phyloP scores from a whole-genome alignment of 1,140 invertebrate species.

The Trichonephila clavipes region DNA sequence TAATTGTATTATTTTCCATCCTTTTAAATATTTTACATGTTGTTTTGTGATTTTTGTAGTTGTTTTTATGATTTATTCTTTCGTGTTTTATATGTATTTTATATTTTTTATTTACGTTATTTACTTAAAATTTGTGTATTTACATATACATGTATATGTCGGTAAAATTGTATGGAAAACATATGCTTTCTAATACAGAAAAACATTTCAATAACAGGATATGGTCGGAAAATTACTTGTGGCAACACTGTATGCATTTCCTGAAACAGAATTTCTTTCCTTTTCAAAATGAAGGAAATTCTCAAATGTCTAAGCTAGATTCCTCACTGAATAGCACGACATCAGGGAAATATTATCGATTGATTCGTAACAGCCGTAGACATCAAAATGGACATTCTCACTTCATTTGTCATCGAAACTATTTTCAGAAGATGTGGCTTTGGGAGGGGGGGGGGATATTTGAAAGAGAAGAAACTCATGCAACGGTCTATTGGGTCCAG shows the following conservation, averaged over 20 bases:
- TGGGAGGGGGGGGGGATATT: not conserved
- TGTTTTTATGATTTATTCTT: too few species aligned
- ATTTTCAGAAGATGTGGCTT: not conserved
- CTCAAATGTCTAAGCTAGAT: not conserved
- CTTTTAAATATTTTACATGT: too few species aligned
- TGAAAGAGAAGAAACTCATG: not conserved
- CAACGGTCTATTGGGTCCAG: conserved; percentile 51
- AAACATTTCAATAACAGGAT: too few species aligned
- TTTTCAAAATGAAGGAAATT: not conserved
- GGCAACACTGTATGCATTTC: not conserved
- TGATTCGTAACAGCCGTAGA: conserved; percentile 54
- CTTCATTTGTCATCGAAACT: conserved; percentile 59
- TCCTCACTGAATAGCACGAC: not conserved
- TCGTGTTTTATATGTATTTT: too few species aligned
- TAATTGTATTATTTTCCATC: too few species aligned
- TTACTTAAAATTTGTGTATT: too few species aligned
- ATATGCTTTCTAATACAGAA: too few species aligned
- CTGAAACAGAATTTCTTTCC: not conserved
- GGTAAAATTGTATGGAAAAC: too few species aligned
- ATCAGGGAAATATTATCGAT: not conserved
- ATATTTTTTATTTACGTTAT: too few species aligned
- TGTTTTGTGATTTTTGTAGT: too few species aligned
- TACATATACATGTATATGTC: too few species aligned
- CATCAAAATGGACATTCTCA: conserved; percentile 68
- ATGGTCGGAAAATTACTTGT: not conserved